These are phyloP conservation scores for Bryconaethiops microstoma DNA, from an alignment of 2,797 vertebrate species.

Conservation along the genomic window DNA sequence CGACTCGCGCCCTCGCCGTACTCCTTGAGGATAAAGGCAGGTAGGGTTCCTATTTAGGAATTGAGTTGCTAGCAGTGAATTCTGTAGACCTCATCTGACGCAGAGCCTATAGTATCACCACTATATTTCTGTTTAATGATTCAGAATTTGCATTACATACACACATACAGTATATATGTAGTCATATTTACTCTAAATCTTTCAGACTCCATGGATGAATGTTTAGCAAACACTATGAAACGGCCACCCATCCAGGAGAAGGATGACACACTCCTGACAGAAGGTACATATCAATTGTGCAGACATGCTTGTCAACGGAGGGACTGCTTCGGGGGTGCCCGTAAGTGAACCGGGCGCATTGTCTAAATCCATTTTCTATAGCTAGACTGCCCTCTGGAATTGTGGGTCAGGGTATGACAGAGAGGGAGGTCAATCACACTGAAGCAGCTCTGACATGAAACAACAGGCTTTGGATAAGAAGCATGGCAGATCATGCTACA, in stretches of 20 bases:
- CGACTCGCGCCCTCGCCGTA: no score
- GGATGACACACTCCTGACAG: slow-evolving; percentile 33
- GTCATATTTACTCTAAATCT: background rate
- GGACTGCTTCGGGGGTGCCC: slow-evolving; percentile 32
- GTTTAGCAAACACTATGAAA: slow-evolving; percentile 17
- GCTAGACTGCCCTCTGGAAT: slow-evolving; percentile 53
- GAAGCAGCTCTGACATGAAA: slow-evolving; percentile 36
- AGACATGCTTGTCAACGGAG: slow-evolving; percentile 42
- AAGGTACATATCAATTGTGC: slow-evolving; percentile 41
- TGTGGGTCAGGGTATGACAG: slow-evolving; percentile 45
- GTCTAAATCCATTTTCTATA: slow-evolving; percentile 58
- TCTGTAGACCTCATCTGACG: no score
- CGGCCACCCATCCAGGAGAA: slow-evolving; percentile 16
- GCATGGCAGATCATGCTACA: slow-evolving; percentile 21
- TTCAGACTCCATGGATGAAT: background rate
- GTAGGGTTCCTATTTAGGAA: no score
- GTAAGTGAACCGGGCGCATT: slow-evolving; percentile 40
- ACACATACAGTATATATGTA: no score
- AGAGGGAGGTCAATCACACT: slow-evolving; percentile 49
- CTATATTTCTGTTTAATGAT: no score
- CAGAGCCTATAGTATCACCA: no score
- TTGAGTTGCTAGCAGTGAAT: no score
- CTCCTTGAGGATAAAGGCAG: no score
- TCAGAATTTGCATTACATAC: no score
- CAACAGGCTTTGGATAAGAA: slow-evolving; percentile 20